phyloP scores from a whole-genome alignment of 2,888 invertebrate genomes.

The Spilosoma lubricipeda region DNA sequence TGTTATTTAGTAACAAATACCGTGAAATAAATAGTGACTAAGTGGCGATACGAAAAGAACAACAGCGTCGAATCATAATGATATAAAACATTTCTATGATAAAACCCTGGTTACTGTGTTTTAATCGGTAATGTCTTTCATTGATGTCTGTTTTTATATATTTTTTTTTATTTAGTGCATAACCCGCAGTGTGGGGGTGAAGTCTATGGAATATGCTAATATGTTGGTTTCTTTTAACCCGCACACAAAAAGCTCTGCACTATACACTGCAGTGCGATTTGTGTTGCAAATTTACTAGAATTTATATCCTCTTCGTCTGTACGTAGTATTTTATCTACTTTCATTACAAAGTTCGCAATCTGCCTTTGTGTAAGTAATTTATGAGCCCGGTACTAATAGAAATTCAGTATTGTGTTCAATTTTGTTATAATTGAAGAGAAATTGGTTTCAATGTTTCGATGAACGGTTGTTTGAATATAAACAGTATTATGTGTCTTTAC shows the following conservation, averaged over 20 bases:
- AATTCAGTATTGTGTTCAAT: constrained; percentile 33
- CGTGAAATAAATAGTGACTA: constrained; percentile 43
- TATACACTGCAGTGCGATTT: constrained; percentile 85
- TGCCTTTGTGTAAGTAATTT: constrained; percentile 31
- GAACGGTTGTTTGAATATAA: constrained; percentile 26
- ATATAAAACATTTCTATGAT: constrained; percentile 81
- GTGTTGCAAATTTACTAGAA: constrained; percentile 80
- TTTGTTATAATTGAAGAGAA: constrained; percentile 28
- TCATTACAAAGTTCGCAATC: constrained; percentile 23
- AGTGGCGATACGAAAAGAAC: constrained; percentile 56
- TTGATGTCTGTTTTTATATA: constrained; percentile 57
- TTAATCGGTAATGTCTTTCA: constrained; percentile 78
- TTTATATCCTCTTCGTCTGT: constrained; percentile 53
- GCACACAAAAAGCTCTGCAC: constrained; percentile 85
- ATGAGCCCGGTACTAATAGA: constrained; percentile 19
- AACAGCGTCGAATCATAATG: constrained; percentile 72
- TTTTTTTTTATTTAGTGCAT: constrained; percentile 50
- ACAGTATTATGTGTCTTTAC: constrained; percentile 27
- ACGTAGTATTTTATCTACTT: constrained; percentile 39
- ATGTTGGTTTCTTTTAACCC: constrained; percentile 80
- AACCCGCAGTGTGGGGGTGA: constrained; percentile 64
- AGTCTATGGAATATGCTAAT: constrained; percentile 82
- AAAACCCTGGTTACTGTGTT: constrained; percentile 77
- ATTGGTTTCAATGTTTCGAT: constrained; percentile 29
- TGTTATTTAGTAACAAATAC: constrained; percentile 39